Evolutionary conservation across 2,113 vertebrate genomes (phyloP), one percentile per base, ranked within the genome.

Genomic region (Dasypus novemcinctus): DNA sequence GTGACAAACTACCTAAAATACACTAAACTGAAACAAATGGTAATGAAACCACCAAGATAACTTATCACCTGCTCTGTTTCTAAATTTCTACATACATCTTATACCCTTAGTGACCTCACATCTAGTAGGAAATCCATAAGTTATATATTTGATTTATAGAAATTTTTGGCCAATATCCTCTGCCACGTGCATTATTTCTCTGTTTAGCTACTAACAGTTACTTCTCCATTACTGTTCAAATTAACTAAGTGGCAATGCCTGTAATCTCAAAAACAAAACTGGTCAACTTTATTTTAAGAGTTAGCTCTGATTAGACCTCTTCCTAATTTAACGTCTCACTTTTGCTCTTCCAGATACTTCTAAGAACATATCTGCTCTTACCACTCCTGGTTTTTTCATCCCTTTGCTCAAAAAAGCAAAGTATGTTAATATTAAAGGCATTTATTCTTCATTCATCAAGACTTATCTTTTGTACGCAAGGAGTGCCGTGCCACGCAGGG

Each of bases 1-100:
- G 61, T 92, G 82, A 92, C 63, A 93, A 92, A 91, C 69, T 94
- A 94, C 89, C 46, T 92, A 63, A 86, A 86, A 94, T 33, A 94
- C 25, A 97, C 74, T 95, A 91, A 63, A 78, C 78, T 94, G 92
- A 95, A 97, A 94, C n/a, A 54, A 92, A 15, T 71, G 80, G 81
- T 90, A 82, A 95, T 74, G 90, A 95, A 97, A 95, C 64, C 80
- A 68, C 38, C 4, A 0, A 76, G 52, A 90, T 93, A 89, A 93
- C 46, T 66, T 66, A 89, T 41, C 87, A 57, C 69, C 63, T 93
- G 36, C 33, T 80, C 57, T 72, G 7, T 74, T 96, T 95, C 69
- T 75, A 91, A 89, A 82, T 91, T 91, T 86, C 63, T 36, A 59
- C 1, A 14, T 43, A 57, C 31, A 61, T 83, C 66, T 31, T 72